Base-by-base conservation (phyloP, 2,797 vertebrate species). In the Macropodus opercularis region DNA sequence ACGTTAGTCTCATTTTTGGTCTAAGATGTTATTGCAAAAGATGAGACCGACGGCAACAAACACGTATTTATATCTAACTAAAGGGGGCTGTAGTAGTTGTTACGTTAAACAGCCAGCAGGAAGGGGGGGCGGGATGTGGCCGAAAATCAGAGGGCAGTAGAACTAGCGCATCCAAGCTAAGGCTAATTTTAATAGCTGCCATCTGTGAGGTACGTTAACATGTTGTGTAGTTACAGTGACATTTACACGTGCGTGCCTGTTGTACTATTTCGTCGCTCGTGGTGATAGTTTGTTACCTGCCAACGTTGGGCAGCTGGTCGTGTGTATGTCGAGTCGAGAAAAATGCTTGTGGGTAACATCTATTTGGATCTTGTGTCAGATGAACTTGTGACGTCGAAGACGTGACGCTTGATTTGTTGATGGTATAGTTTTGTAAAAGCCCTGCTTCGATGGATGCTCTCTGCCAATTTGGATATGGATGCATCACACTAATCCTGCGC, bases 51-150 rank as follows among this genome's bases (percentile, higher is more conserved):
- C n/a, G n/a, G n/a, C n/a, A n/a, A n/a, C n/a, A n/a, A n/a, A n/a
- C n/a, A n/a, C n/a, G n/a, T n/a, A n/a, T n/a, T n/a, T n/a, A n/a
- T n/a, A n/a, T n/a, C n/a, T n/a, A n/a, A n/a, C n/a, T n/a, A 14
- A 13, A 54, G 21, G 3, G 18, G 0, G 2, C 15, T 1, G 4
- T 1, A 3, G 2, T 21, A 9, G 7, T 55, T 43, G 9, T 41
- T n/a, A 2, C 18, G 43, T 72, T 43, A 11, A 62, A 21, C 56
- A 69, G n/a, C 35, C 57, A 72, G 46, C 75, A 81, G 72, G 74
- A 83, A 70, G 81, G 85, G 74, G 83, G 85, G 83, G 81, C 79
- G 52, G 14, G 71, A 81, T 82, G 63, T 77, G 65, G 47, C 66
- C 49, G 56, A 60, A 69, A 71, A 49, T 43, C 32, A 42, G 18